phyloP scores from a whole-genome alignment of 2,113 vertebrate species.

The Arvicanthis niloticus region DNA sequence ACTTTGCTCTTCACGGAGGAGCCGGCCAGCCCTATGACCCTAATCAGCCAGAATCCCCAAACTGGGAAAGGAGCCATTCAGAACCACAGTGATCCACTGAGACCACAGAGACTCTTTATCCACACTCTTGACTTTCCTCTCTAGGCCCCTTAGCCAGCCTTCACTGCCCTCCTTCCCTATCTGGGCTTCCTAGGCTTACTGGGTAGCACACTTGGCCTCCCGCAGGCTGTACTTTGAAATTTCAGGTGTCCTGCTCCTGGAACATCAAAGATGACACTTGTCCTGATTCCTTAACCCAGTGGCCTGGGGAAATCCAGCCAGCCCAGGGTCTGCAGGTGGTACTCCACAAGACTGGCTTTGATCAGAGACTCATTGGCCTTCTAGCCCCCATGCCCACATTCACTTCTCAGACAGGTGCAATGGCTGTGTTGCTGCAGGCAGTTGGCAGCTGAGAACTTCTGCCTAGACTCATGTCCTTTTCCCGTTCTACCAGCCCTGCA shows the following conservation, averaged over 20 bases:
- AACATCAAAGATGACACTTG: neutral
- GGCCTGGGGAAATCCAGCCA: neutral
- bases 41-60: neutral
- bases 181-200: neutral
- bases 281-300: neutral
- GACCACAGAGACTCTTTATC: neutral
- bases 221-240: neutral
- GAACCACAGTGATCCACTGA: neutral
- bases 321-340: rapidly evolving
- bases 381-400: rapidly evolving
- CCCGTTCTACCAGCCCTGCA: neutral
- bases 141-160: too few species aligned
- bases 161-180: neutral
- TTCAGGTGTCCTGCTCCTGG: neutral
- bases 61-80: neutral
- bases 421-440: neutral
- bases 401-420: neutral
- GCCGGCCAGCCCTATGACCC: neutral
- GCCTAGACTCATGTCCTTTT: neutral
- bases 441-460: neutral
- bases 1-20: neutral
- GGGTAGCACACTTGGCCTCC: neutral
- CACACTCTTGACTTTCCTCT: rapidly evolving
- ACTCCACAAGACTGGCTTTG: neutral
- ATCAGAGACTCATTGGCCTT: neutral